phyloP scores from a whole-genome alignment of 2,888 invertebrate genomes.

The Ametastegia equiseti region DNA sequence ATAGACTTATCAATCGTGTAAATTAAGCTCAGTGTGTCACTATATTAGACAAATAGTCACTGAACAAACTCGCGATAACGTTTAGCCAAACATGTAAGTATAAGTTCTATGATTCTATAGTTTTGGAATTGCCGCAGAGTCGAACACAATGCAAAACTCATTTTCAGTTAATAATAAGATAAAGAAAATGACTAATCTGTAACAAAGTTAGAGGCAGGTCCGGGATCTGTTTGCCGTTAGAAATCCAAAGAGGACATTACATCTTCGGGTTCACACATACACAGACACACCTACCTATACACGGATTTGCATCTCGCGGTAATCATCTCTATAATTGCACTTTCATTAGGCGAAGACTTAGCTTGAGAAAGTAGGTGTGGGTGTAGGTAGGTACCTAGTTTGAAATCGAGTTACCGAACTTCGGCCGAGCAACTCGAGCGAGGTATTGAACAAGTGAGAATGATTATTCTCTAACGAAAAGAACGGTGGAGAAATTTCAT shows the following conservation, averaged over 20 bases:
- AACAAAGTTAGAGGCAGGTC: constrained; percentile 24
- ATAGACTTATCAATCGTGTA: constrained; percentile 1
- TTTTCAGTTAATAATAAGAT: constrained; percentile 19
- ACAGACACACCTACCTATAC: background rate
- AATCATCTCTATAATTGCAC: constrained; percentile 46
- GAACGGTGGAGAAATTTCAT: constrained; percentile 12
- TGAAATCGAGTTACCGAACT: constrained; percentile 43
- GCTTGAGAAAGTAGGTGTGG: constrained; percentile 1
- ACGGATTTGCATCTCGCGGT: constrained; percentile 25
- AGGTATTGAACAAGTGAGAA: constrained; percentile 29
- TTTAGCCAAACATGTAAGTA: background rate
- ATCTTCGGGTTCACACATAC: background rate
- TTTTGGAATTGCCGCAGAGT: background rate
- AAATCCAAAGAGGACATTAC: background rate
- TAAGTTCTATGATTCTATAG: background rate
- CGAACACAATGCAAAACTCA: constrained; percentile 12
- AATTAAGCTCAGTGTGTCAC: background rate
- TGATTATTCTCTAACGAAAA: constrained; percentile 29
- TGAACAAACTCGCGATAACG: constrained; percentile 1
- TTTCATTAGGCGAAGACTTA: constrained; percentile 41
- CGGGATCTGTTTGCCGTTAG: background rate
- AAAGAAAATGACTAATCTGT: constrained; percentile 14
- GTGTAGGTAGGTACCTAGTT: constrained; percentile 35
- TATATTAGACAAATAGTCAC: background rate
- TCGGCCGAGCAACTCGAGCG: background rate